phyloP scores from a whole-genome alignment of 2,888 invertebrate genomes.

The Coenonympha arcania region DNA sequence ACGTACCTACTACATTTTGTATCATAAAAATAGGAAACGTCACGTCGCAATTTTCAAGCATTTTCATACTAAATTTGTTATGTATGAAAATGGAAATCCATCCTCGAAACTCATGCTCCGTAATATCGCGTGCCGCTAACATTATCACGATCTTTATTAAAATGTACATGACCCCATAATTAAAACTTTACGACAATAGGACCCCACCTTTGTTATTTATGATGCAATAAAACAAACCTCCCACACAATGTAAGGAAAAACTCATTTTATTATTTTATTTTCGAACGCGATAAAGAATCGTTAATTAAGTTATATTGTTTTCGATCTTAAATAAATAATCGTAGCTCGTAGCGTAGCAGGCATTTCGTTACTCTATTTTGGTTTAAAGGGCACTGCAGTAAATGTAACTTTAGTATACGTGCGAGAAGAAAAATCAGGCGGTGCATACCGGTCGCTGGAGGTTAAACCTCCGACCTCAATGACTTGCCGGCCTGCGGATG shows the following conservation, averaged over 20 bases:
- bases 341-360: too few relatives aligned
- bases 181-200: constrained; percentile 52
- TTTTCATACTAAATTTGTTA: background rate
- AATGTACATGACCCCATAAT: constrained; percentile 51
- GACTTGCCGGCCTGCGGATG: too few relatives aligned
- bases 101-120: constrained; percentile 43
- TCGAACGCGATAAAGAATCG: constrained; percentile 7
- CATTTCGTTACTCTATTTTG: too few relatives aligned
- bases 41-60: too few relatives aligned
- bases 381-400: too few relatives aligned
- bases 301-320: constrained; percentile 14
- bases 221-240: constrained; percentile 10
- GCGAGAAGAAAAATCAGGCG: too few relatives aligned
- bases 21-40: too few relatives aligned
- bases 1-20: too few relatives aligned
- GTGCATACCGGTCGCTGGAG: too few relatives aligned
- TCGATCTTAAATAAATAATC: background rate
- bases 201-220: constrained; percentile 17
- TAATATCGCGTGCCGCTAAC: constrained; percentile 50
- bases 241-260: constrained; percentile 11
- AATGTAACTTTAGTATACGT: too few relatives aligned
- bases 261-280: constrained; percentile 9
- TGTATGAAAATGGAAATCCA: constrained; percentile 28
- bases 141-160: constrained; percentile 49
- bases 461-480: too few relatives aligned